Percentiles rank a stretch among this genome's conserved stretches.
Conservation (phyloP, 2,113 vertebrate species). For the Narcine bancroftii region DNA sequence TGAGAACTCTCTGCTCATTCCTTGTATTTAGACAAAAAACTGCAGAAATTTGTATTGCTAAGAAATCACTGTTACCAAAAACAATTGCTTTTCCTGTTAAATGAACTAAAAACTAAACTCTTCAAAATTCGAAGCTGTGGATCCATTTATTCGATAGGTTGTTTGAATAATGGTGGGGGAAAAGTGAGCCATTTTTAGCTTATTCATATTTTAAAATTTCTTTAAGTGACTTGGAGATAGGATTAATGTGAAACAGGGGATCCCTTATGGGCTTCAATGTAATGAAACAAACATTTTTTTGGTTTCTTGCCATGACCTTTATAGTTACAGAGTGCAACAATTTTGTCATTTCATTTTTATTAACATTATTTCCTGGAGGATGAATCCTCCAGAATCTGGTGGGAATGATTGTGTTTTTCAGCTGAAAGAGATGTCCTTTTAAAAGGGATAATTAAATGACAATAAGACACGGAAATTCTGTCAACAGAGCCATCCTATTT, state of each 20-base stretch:
- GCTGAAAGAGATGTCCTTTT: background rate
- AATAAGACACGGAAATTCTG: background rate
- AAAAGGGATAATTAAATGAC: background rate
- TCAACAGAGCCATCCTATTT: background rate
- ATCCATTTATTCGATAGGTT: background rate
- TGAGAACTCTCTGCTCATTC: background rate
- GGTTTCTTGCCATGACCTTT: background rate
- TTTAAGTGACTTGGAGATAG: background rate
- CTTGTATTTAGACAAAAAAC: background rate
- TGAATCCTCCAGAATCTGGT: background rate
- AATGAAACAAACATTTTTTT: background rate
- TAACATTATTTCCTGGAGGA: background rate
- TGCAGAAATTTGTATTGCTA: background rate
- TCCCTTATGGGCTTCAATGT: background rate
- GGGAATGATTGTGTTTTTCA: background rate
- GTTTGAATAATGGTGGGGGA: background rate
- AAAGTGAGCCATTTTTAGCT: background rate
- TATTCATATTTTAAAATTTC: background rate
- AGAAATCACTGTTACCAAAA: background rate
- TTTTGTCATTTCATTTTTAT: background rate
- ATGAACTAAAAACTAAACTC: background rate
- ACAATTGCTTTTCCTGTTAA: background rate
- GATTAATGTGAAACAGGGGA: background rate
- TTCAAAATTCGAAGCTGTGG: background rate
- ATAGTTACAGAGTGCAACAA: background rate